Conservation (phyloP, 2,797 vertebrate genomes). For the Chaenodraco wilsoni region DNA sequence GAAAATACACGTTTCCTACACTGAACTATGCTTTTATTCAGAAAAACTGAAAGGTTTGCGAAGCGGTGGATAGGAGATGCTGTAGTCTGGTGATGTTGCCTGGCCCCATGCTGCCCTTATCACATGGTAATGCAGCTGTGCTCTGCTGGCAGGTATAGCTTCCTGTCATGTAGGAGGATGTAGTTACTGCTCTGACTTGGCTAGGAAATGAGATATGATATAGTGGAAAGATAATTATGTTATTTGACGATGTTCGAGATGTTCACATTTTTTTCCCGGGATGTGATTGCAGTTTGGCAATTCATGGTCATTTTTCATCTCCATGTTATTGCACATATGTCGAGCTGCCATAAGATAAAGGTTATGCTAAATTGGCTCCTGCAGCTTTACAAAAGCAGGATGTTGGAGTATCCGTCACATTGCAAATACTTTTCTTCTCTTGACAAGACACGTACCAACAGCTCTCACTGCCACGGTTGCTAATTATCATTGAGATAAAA, state of each 20-base stretch:
- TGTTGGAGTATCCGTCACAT: background rate
- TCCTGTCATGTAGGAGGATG: slow-evolving; percentile 44
- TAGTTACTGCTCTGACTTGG: slow-evolving; percentile 14
- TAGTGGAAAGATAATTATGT: slow-evolving; percentile 9
- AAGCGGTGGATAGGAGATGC: background rate
- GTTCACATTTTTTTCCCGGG: background rate
- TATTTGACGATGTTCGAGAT: slow-evolving; percentile 1
- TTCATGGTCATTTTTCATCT: slow-evolving; percentile 9
- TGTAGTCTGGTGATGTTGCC: background rate
- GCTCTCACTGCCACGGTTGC: background rate
- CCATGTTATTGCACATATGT: slow-evolving; percentile 14
- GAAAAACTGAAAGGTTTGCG: too few species aligned
- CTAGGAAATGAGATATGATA: slow-evolving; percentile 39
- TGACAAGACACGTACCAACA: background rate
- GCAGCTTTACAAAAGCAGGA: background rate
- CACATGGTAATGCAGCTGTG: slow-evolving; percentile 40
- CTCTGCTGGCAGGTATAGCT: slow-evolving; percentile 42
- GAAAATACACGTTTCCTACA: background rate
- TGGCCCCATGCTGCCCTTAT: slow-evolving; percentile 14
- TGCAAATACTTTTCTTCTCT: background rate
- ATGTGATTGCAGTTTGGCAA: slow-evolving; percentile 10
- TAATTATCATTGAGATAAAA: slow-evolving; percentile 23
- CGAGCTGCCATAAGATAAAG: slow-evolving; percentile 21
- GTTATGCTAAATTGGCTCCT: slow-evolving; percentile 13
- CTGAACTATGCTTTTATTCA: too few species aligned